Base-by-base conservation (phyloP, 2,888 invertebrate species). In the Eubasilissa splendida region DNA sequence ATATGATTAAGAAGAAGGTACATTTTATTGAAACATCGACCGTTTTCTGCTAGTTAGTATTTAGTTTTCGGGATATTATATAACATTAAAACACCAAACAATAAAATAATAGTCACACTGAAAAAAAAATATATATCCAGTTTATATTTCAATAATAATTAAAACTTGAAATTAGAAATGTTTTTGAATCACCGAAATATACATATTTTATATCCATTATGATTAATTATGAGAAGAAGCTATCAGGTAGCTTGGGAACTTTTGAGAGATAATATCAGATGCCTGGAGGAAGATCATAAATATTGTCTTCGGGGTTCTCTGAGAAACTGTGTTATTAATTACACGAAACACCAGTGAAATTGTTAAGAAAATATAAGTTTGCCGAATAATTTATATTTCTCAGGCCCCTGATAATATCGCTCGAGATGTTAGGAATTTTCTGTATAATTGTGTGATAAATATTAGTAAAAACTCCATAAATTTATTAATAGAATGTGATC, bases 181-280 rank as follows among this genome's bases (percentile, higher is more conserved):
- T 68, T 50, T 58, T 68, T 8, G 14, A 63, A 63, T 63, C 33
- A 12, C 63, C 5, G 12, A 63, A 63, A 42, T 42, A 42, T 63
- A 5, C 42, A 63, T 68, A 14, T 71, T 53, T 58, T 73, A 54
- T 33, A n/a, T 33, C n/a, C 42, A 42, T 42, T 42, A 54, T 56
- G 56, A 73, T 33, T 58, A 73, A 73, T 73, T 73, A 33, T 42
- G 14, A 71, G 53, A 71, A 54, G 52, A 52, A 12, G 58, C 54
- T 73, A 56, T 73, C 71, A 73, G 71, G 71, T 73, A 58, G 71
- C 71, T 73, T 73, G 71, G 56, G 56, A 73, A 73, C 71, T 73
- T 73, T 71, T 73, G n/a, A 11, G 58, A 54, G 71, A 73, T 73
- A 73, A 73, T 56, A 73, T 73, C 71, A 73, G 56, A 73, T 58